Evolutionary conservation across 2,113 vertebrate species (phyloP), one percentile per base, ranked within the genome.

Genomic region (Nothobranchius furzeri): DNA sequence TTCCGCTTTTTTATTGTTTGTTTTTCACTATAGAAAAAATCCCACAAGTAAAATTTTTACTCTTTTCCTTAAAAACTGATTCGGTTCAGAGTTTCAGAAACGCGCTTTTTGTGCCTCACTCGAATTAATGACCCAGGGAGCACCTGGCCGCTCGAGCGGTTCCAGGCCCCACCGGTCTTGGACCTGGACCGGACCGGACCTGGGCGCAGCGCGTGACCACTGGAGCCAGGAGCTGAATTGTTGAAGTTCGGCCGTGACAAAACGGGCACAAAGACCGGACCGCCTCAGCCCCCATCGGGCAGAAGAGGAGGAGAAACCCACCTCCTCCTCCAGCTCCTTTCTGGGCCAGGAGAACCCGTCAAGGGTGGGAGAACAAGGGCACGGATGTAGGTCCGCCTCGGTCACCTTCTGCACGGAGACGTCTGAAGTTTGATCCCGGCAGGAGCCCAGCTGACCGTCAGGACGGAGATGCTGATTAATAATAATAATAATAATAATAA

Each of bases 201-300:
- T 4, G 30, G 30, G 30, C 30, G 30, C 30, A 30, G 30, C 30
- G 30, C 30, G 30, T 30, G 30, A 30, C 30, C 30, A 30, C 42
- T 14, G 20, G 60, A 70, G 63, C 60, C 36, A 70, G 37, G 51
- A 75, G 49, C 55, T 73, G 59, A 80, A 83, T 84, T 74, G 81
- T 73, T 74, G 74, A 84, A 54, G 30, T 83, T 70, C 57, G 67
- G 59, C 78, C 74, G 76, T 81, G 86, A 81, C 76, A 20, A 87
- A 86, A 73, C 52, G 59, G 56, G 36, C 66, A 76, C 75, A 81
- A 84, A 83, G 74, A 81, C 61, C 37, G 35, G 68, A 74, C 70
- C 72, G 69, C 70, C 79, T 35, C 53, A 15, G 35, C 55, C 54
- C 20, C 78, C 62, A 60, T 61, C 54, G 81, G 72, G 75, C 76